phyloP scores from a whole-genome alignment of 2,888 invertebrate species.

The Apomyelois bistriatella region DNA sequence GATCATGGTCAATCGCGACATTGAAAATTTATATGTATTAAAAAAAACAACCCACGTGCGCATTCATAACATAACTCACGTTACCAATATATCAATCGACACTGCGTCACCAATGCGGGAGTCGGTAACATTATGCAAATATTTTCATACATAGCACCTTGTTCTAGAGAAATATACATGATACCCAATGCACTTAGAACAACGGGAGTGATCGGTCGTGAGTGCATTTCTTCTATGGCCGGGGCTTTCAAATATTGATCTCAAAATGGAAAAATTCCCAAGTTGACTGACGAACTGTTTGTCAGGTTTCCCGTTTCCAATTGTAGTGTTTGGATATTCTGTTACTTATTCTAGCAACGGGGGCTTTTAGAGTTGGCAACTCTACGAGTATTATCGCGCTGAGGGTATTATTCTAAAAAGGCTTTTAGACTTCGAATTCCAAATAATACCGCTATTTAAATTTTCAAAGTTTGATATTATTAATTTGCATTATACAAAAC shows the following conservation, averaged over 20 bases:
- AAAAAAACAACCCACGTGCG: no score
- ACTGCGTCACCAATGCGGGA: no score
- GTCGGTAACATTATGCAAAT: background rate
- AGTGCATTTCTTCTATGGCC: constrained; percentile 22
- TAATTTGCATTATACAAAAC: no score
- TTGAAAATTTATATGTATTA: no score
- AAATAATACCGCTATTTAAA: no score
- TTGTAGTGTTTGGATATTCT: background rate
- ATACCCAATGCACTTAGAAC: constrained; percentile 8
- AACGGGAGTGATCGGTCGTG: constrained; percentile 14
- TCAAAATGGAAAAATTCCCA: constrained; percentile 17
- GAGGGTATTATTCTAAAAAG: no score
- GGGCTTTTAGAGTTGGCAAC: background rate
- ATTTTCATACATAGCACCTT: background rate
- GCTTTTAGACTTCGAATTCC: no score
- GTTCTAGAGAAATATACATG: background rate
- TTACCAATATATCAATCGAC: background rate
- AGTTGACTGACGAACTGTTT: constrained; percentile 13
- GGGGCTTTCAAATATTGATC: constrained; percentile 22
- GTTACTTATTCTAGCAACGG: background rate
- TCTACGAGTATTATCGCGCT: no score
- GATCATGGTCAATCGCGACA: no score
- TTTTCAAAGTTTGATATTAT: no score
- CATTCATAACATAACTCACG: no score
- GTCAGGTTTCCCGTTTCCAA: constrained; percentile 9